Base-by-base conservation (phyloP, 2,888 invertebrate species). In the Cheiracanthium punctorium region DNA sequence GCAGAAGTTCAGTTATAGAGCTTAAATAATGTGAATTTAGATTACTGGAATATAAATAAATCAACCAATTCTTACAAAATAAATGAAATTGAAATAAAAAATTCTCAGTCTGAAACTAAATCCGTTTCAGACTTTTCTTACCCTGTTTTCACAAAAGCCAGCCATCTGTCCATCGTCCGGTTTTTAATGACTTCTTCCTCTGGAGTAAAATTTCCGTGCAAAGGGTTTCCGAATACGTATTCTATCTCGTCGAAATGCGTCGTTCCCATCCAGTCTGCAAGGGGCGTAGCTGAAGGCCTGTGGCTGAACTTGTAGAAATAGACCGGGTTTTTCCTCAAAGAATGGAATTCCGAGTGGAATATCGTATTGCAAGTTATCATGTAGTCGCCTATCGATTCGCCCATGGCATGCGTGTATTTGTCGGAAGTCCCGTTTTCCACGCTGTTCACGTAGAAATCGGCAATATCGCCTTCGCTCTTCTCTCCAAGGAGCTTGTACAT, bases 191-290 rank as follows among this genome's bases (percentile, higher is more conserved):
- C 14, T 0, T 24, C 43, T 52, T 88, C 88, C n/a, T 84, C 76
- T 5, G 24, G 10, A 4, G 84, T 88, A 41, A 77, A 88, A 32
- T 88, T 84, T 7, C 67, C 41, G 4, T 72, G 33, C 7, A 88
- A 30, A 1, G 85, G 77, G 14, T 81, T 75, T 20, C 89, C 88
- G n/a, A 88, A 85, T 4, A 88, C 43, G 30, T 76, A 89, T 28
- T 74, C 77, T 5, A 87, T 65, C 70, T 88, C 87, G 29, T 87
- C 88, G 30, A 85, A 81, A 29, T 88, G 88, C 17, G 81, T 75
- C n/a, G 73, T 71, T 30, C 85, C 89, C 71, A 88, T 85, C 88
- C 88, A 88, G 1, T 81, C 79, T 17, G 74, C 82, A 12, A 64
- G 28, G 14, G 29, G 72, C 0, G 80, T 52, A 0, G 74, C 30